These are phyloP conservation scores for Drosophila sulfurigaster DNA, from an alignment of 1,140 invertebrate genomes.

Conservation along the genomic window DNA sequence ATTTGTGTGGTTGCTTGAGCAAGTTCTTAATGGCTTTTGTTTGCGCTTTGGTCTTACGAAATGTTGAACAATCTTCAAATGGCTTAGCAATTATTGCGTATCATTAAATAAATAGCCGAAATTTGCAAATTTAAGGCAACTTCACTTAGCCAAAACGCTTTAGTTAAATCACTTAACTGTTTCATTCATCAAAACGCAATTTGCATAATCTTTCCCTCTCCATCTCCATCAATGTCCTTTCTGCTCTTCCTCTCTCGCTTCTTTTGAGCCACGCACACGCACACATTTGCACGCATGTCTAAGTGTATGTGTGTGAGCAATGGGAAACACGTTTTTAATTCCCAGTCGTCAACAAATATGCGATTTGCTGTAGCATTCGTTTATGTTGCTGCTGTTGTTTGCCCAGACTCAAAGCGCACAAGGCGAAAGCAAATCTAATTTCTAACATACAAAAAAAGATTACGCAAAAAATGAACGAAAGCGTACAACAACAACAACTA, in stretches of 20 bases:
- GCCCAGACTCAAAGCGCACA: constrained; percentile 39
- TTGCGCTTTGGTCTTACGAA: constrained; percentile 28
- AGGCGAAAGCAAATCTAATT: constrained; percentile 73
- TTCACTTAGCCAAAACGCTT: constrained; percentile 16
- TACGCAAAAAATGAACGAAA: constrained; percentile 61
- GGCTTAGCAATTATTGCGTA: constrained; percentile 36
- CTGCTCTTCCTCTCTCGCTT: no score
- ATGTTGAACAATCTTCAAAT: constrained; percentile 44
- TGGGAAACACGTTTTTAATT: constrained; percentile 67
- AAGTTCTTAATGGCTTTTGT: constrained; percentile 49
- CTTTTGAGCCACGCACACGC: constrained; percentile 3
- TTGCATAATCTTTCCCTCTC: constrained; percentile 40
- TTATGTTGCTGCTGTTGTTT: constrained; percentile 43
- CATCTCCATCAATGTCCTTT: not conserved
- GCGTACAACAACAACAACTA: constrained; percentile 41
- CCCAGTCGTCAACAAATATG: constrained; percentile 60
- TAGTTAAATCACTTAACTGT: constrained; percentile 46
- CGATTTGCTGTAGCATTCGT: constrained; percentile 36
- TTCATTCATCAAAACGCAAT: constrained; percentile 48
- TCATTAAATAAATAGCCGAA: constrained; percentile 64
- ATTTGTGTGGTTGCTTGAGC: constrained; percentile 44
- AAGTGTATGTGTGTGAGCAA: not conserved
- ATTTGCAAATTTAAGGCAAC: constrained; percentile 42
- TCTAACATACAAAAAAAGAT: constrained; percentile 61
- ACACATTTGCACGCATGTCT: constrained; percentile 10